phyloP scores from a whole-genome alignment of 1,140 invertebrate species.

The Drosophila pallidifrons region DNA sequence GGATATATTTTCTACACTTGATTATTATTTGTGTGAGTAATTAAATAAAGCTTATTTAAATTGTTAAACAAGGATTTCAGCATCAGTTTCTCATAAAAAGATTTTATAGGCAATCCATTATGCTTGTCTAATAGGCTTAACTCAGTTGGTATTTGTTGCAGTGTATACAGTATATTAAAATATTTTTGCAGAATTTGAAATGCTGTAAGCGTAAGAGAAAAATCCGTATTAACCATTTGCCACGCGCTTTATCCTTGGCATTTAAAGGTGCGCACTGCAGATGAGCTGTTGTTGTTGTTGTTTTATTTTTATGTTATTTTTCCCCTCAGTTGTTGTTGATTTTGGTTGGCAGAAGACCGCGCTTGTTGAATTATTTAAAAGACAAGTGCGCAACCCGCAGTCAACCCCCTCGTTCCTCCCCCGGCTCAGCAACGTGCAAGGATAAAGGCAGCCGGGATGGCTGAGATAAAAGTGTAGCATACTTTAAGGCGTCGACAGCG shows the following conservation, averaged over 20 bases:
- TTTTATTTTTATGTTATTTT: conserved; percentile 16
- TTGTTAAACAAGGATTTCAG: not conserved
- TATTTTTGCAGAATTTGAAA: conserved; percentile 16
- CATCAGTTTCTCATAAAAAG: not conserved
- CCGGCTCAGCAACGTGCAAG: conserved; percentile 37
- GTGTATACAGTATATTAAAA: conserved; percentile 1
- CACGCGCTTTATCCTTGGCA: conserved; percentile 69
- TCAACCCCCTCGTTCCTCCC: not conserved
- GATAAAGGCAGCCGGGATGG: conserved; percentile 45
- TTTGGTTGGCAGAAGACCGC: conserved; percentile 54
- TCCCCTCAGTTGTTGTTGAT: conserved; percentile 22
- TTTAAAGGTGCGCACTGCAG: conserved; percentile 60
- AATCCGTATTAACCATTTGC: conserved; percentile 44
- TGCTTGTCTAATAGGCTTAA: conserved; percentile 3
- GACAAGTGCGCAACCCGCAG: conserved; percentile 65
- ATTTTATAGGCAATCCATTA: not conserved
- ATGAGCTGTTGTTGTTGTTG: conserved; percentile 1
- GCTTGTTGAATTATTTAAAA: conserved; percentile 80
- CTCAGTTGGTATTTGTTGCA: conserved; percentile 5
- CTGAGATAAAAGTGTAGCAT: conserved; percentile 77
- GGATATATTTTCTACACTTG: not conserved
- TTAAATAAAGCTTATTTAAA: not conserved
- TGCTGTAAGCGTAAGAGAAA: conserved; percentile 23
- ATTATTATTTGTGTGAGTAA: not conserved
- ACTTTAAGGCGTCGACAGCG: conserved; percentile 66